Conservation (phyloP, 2,797 vertebrate genomes). For the Hippopotamyrus pictus region DNA sequence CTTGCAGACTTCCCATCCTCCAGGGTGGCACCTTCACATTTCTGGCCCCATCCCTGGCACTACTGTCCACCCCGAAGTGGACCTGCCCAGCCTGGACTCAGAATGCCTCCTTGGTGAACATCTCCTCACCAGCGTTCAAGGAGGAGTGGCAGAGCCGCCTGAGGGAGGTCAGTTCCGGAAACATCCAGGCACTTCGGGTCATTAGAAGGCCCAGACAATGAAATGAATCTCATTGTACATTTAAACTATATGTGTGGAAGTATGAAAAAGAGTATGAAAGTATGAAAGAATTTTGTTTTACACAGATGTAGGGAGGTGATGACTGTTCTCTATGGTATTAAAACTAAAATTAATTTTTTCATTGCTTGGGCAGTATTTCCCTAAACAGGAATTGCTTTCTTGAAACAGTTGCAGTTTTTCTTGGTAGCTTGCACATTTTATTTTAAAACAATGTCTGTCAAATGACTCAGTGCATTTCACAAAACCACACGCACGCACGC, state of each 20-base stretch:
- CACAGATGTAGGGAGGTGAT: neutral
- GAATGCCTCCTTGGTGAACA: constrained; percentile 76
- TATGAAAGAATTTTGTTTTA: neutral
- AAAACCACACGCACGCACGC: neutral
- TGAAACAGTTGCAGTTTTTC: neutral
- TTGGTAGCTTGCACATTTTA: neutral
- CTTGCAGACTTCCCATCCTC: constrained; percentile 81
- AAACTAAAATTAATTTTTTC: neutral
- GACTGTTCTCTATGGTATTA: neutral
- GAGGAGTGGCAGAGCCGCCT: constrained; percentile 89
- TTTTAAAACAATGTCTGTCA: neutral
- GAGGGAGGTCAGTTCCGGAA: constrained; percentile 67
- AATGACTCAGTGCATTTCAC: neutral
- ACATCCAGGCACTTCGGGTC: neutral
- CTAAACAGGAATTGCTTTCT: neutral
- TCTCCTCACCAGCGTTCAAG: constrained; percentile 70
- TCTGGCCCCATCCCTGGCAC: constrained; percentile 79
- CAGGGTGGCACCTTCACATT: constrained; percentile 90
- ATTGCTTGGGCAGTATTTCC: neutral
- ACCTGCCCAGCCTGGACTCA: constrained; percentile 86
- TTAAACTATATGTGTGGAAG: neutral
- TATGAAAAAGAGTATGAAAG: neutral
- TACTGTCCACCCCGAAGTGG: constrained; percentile 87
- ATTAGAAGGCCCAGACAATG: neutral
- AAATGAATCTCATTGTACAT: neutral